Evolutionary conservation across 2,888 invertebrate species (phyloP).

Genomic region (Girardia tigrina): DNA sequence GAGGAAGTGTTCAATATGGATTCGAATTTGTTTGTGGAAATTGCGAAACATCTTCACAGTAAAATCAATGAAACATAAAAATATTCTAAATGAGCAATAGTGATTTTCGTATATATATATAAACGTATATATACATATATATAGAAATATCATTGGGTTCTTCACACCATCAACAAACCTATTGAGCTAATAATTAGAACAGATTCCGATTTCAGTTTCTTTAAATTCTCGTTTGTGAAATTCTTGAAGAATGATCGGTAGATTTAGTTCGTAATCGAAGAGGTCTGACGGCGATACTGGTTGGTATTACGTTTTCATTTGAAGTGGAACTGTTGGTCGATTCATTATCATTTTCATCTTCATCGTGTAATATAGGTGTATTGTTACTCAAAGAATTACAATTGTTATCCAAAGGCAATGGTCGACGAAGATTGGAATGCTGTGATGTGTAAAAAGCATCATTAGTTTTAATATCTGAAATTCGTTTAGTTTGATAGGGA

Average conservation of each 20-base stretch:
- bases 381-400: constrained; percentile 11
- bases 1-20: no score
- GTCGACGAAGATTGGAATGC: constrained; percentile 23
- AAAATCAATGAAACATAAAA: constrained; percentile 20
- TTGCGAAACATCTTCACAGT: neutral
- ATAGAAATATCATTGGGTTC: constrained; percentile 1
- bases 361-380: neutral
- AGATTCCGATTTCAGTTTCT: neutral
- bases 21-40: no score
- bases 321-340: neutral
- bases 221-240: neutral
- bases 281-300: neutral
- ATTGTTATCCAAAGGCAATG: constrained; percentile 16
- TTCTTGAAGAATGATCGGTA: neutral
- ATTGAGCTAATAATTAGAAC: neutral
- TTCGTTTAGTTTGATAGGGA: neutral
- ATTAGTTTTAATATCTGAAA: neutral
- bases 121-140: no score
- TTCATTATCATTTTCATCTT: constrained; percentile 6
- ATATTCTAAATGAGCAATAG: constrained; percentile 18
- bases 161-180: neutral
- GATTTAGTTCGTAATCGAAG: neutral
- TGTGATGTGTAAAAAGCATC: neutral
- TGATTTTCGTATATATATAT: no score
- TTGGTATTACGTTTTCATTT: neutral